These are phyloP conservation scores for Physocephala rufipes DNA, from an alignment of 2,888 invertebrate genomes.

Conservation along the genomic window DNA sequence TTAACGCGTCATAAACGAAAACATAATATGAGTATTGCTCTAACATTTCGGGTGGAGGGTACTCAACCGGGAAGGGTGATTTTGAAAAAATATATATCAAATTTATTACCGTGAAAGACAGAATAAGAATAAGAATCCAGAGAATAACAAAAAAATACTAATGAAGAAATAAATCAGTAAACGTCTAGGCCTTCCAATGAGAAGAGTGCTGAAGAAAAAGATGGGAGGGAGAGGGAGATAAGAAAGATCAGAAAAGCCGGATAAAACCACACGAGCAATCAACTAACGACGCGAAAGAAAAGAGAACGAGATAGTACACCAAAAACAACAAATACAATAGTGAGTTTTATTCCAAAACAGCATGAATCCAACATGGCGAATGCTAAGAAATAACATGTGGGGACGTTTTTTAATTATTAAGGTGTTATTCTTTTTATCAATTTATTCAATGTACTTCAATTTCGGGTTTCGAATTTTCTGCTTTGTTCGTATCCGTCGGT, in stretches of 20 bases:
- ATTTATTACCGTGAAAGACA: slow-evolving; percentile 40
- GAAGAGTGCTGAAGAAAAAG: no score
- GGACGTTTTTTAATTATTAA: not conserved
- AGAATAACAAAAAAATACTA: slow-evolving; percentile 40
- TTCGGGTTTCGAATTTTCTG: slow-evolving; percentile 15
- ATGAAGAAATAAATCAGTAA: slow-evolving; percentile 60
- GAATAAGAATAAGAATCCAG: slow-evolving; percentile 30
- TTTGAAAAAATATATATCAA: slow-evolving; percentile 37
- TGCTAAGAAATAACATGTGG: slow-evolving; percentile 1
- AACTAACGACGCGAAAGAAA: slow-evolving; percentile 5
- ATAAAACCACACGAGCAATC: not conserved
- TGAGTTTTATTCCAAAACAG: not conserved
- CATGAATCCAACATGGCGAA: slow-evolving; percentile 30
- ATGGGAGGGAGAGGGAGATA: not conserved
- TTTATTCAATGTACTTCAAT: no score
- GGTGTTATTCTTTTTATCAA: not conserved
- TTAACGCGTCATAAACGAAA: no score
- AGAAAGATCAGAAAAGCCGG: not conserved
- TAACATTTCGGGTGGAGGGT: no score
- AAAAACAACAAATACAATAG: not conserved
- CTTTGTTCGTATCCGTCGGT: not conserved
- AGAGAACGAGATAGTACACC: not conserved
- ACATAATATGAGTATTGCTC: no score
- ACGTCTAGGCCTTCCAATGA: slow-evolving; percentile 34
- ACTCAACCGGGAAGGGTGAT: no score